Conservation (phyloP, 2,113 vertebrate species). For the Eurypyga helias region DNA sequence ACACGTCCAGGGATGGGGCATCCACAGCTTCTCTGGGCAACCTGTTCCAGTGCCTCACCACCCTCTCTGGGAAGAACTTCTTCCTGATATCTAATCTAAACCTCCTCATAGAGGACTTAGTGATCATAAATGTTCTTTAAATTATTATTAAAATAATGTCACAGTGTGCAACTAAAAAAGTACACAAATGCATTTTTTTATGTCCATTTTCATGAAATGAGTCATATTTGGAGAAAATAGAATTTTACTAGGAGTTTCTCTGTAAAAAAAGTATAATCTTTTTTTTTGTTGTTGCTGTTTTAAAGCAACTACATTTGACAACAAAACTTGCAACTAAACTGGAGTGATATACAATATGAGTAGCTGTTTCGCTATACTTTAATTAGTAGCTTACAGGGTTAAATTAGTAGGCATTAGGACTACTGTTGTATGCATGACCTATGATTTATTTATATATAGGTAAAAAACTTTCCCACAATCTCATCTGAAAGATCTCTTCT, state of each 20-base stretch:
- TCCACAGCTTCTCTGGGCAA: too few species aligned
- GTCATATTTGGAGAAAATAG: not conserved
- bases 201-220: not conserved
- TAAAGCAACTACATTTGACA: not conserved
- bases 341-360: not conserved
- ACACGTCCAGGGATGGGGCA: too few species aligned
- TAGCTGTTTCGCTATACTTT: not conserved
- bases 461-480: not conserved
- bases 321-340: not conserved
- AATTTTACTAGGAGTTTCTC: not conserved
- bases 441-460: not conserved
- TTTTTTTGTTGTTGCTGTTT: not conserved
- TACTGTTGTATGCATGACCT: not conserved
- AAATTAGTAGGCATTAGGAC: not conserved
- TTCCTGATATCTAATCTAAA: too few species aligned
- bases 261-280: not conserved
- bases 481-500: not conserved
- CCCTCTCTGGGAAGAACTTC: too few species aligned
- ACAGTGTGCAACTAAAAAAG: not conserved
- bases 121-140: not conserved
- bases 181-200: not conserved
- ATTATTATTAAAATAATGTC: not conserved
- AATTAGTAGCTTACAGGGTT: not conserved
- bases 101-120: not conserved
- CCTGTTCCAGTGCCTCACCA: too few species aligned